Conservation (phyloP, 2,888 invertebrate species). For the Sipha maydis region DNA sequence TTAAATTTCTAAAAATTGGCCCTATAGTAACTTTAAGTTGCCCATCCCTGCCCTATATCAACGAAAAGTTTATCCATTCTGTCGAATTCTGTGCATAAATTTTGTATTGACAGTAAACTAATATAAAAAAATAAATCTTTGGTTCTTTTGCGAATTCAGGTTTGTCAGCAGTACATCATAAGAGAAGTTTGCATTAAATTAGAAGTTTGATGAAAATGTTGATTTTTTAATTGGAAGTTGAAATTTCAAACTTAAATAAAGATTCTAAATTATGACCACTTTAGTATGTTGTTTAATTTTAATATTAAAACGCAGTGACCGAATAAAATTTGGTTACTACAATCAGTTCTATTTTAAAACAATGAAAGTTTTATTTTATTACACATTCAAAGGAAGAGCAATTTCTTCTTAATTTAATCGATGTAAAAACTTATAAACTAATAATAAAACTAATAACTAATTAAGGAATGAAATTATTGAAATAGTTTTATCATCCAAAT, state of each 20-base stretch:
- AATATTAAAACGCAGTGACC: neutral
- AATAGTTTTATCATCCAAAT: neutral
- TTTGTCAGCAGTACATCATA: neutral
- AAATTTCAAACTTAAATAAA: neutral
- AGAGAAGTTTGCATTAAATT: neutral
- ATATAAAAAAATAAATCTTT: too few species aligned
- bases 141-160: too few species aligned
- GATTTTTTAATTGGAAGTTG: neutral
- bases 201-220: neutral
- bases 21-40: too few species aligned
- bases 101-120: too few species aligned
- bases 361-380: neutral
- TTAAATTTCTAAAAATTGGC: too few species aligned
- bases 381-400: neutral
- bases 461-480: neutral
- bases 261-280: neutral
- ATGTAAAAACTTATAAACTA: too few species aligned
- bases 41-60: too few species aligned
- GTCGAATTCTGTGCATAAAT: too few species aligned
- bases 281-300: neutral
- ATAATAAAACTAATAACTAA: neutral
- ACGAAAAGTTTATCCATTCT: too few species aligned
- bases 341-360: neutral
- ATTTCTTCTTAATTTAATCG: constrained; percentile 3
- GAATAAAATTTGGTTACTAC: constrained; percentile 10